phyloP scores from a whole-genome alignment of 2,797 vertebrate genomes.

The Otus scops region DNA sequence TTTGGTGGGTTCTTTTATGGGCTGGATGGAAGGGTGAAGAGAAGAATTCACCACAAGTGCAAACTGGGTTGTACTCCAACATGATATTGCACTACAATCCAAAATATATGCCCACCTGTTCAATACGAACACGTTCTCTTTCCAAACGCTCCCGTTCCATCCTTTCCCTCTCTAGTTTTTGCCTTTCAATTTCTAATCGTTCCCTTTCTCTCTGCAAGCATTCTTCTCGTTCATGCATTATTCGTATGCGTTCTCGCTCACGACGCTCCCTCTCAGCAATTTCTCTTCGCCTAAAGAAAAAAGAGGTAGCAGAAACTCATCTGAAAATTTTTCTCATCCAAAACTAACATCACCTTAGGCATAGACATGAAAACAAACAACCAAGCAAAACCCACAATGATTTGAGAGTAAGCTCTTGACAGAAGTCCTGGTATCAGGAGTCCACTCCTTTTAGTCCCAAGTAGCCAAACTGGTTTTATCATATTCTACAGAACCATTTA shows the following conservation, averaged over 20 bases:
- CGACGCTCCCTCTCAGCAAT: conserved; percentile 88
- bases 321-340: not conserved
- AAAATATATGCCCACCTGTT: conserved; percentile 82
- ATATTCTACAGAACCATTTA: not conserved
- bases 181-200: conserved; percentile 92
- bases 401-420: not conserved
- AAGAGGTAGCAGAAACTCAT: not conserved
- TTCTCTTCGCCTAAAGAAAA: conserved; percentile 84
- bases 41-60: not conserved
- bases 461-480: not conserved
- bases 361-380: not conserved
- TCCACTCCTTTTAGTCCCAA: not conserved
- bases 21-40: not conserved
- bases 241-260: conserved; percentile 87
- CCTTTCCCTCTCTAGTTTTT: conserved; percentile 92
- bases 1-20: not conserved
- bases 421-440: not conserved
- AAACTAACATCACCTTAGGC: not conserved
- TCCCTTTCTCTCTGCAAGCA: conserved; percentile 90
- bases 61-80: not conserved
- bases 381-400: not conserved
- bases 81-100: not conserved
- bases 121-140: conserved; percentile 92
- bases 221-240: conserved; percentile 90
- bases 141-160: conserved; percentile 94